A percentile compares a stretch with the other conserved stretches of the same genome.
phyloP scores from a whole-genome alignment of 1,140 invertebrate species.

The Zaprionus inermis region DNA sequence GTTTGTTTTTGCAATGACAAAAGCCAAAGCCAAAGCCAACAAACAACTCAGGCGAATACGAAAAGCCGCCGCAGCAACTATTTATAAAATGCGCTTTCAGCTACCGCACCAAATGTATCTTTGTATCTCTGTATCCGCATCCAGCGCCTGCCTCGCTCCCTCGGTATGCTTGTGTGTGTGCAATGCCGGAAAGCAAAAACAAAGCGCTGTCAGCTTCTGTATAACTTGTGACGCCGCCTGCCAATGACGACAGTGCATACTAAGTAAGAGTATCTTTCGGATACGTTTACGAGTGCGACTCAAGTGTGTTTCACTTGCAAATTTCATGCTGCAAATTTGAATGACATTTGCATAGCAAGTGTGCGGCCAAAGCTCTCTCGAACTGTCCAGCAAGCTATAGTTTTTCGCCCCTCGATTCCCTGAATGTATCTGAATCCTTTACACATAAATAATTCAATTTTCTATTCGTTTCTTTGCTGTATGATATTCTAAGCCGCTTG shows the following conservation, averaged over 20 bases:
- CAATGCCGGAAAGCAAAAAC: slow-evolving; percentile 77
- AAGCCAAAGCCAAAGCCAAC: slow-evolving; percentile 62
- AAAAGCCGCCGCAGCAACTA: slow-evolving; percentile 73
- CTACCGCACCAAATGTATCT: slow-evolving; percentile 60
- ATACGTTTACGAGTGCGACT: slow-evolving; percentile 41
- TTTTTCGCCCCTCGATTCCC: neutral
- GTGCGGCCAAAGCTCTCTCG: slow-evolving; percentile 24
- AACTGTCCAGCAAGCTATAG: neutral
- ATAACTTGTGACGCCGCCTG: slow-evolving; percentile 65
- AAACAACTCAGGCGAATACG: slow-evolving; percentile 65
- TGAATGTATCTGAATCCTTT: slow-evolving; percentile 49
- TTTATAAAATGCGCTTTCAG: slow-evolving; percentile 79
- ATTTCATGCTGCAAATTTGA: slow-evolving; percentile 58
- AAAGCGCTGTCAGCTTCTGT: slow-evolving; percentile 55
- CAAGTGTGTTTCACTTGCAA: slow-evolving; percentile 44
- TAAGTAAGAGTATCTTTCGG: slow-evolving; percentile 58
- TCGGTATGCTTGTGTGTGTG: slow-evolving; percentile 48
- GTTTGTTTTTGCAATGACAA: slow-evolving; percentile 75
- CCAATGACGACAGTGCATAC: slow-evolving; percentile 68
- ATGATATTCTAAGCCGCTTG: no score
- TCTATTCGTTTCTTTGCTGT: neutral
- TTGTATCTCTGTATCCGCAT: slow-evolving; percentile 21
- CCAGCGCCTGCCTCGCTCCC: slow-evolving; percentile 25
- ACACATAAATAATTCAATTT: slow-evolving; percentile 74
- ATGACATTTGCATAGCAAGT: slow-evolving; percentile 77